phyloP scores from a whole-genome alignment of 1,140 invertebrate species.

The Polypedilum vanderplanki region DNA sequence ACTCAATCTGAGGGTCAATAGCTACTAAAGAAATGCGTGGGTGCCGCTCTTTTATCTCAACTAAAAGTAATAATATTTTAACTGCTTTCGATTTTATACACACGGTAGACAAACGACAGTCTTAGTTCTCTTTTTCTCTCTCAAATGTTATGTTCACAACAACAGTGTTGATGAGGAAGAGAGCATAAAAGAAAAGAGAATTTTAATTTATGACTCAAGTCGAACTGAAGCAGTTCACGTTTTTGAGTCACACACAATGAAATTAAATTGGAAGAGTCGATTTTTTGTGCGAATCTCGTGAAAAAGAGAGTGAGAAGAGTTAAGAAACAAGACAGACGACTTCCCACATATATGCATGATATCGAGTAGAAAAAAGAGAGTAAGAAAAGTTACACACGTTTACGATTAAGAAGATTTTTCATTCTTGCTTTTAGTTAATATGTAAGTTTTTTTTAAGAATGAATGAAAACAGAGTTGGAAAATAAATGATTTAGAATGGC shows the following conservation, averaged over 20 bases:
- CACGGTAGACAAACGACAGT: slow-evolving; percentile 9
- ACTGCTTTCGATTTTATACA: slow-evolving; percentile 6
- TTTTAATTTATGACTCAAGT: slow-evolving; percentile 2
- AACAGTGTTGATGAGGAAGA: background rate
- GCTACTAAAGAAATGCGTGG: background rate
- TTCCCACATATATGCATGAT: background rate
- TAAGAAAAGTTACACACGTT: background rate
- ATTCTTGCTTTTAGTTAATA: background rate
- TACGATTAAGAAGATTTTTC: slow-evolving; percentile 7
- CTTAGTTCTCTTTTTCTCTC: background rate
- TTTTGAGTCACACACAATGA: slow-evolving; percentile 15
- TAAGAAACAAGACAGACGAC: slow-evolving; percentile 16
- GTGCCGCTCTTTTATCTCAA: background rate
- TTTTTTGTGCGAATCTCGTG: background rate
- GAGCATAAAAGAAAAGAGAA: background rate
- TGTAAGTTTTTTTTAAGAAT: too few relatives aligned
- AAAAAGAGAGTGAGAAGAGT: background rate
- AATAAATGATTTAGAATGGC: too few relatives aligned
- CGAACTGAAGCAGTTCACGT: background rate
- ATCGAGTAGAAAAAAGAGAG: background rate
- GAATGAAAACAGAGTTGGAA: background rate
- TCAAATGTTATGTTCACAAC: slow-evolving; percentile 3
- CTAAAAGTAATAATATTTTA: background rate
- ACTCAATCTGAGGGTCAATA: too few relatives aligned
- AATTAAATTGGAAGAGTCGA: background rate